phyloP scores from a whole-genome alignment of 2,797 vertebrate genomes.

The Macropus fuliginosus region DNA sequence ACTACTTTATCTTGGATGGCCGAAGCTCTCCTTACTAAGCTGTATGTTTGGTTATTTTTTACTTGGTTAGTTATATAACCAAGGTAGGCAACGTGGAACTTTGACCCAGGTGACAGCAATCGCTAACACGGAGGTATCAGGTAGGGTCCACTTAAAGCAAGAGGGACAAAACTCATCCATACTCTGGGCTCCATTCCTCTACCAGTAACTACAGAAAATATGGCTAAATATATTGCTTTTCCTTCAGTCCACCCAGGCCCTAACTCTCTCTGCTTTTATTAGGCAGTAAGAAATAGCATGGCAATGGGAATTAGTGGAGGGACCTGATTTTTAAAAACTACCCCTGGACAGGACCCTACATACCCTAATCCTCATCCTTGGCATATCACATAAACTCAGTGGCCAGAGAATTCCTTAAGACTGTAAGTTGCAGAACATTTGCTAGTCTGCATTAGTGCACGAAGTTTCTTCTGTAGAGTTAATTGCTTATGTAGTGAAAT shows the following conservation, averaged over 20 bases:
- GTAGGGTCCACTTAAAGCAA: not conserved
- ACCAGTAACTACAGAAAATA: not conserved
- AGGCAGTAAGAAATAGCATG: not conserved
- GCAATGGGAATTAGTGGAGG: not conserved
- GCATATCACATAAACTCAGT: not conserved
- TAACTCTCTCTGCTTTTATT: not conserved
- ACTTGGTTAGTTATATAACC: not conserved
- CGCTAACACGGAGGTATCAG: not conserved
- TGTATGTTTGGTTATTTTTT: not conserved
- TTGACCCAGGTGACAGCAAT: not conserved
- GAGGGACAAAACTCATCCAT: not conserved
- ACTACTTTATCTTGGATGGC: not conserved
- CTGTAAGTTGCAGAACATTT: not conserved
- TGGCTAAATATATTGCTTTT: not conserved
- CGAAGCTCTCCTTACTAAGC: not conserved
- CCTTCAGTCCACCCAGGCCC: not conserved
- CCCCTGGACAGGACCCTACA: not conserved
- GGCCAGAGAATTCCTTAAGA: not conserved
- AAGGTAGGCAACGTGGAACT: not conserved
- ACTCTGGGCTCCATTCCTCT: not conserved
- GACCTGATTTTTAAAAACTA: not conserved
- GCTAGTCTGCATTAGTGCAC: not conserved
- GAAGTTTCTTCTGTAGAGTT: not conserved
- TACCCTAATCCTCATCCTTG: not conserved
- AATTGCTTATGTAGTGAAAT: not conserved